A percentile compares a stretch with the other conserved stretches of the same genome.
Evolutionary conservation across 1,140 invertebrate species (phyloP).

Genomic region (Apis mellifera): Amel_HAv3.1 CM009936.2:3291501-3292000

Average conservation of each 20-base stretch:
- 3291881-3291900: neutral
- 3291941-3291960: neutral
- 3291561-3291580: no score
- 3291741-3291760: neutral
- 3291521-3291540: no score
- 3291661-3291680: neutral
- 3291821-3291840: no score
- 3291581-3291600: neutral
- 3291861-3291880: neutral
- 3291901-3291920: neutral
- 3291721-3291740: neutral
- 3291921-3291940: neutral
- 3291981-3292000: neutral
- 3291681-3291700: neutral
- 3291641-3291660: neutral
- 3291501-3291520: no score
- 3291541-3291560: no score
- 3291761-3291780: neutral
- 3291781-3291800: neutral
- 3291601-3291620: neutral
- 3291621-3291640: neutral
- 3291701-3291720: constrained; percentile 8
- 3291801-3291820: neutral
- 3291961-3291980: neutral
- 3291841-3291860: neutral